A percentile compares a stretch with the other conserved stretches of the same genome.
These are phyloP conservation scores for Geotrupes spiniger DNA, from an alignment of 2,888 invertebrate genomes.

Conservation along the genomic window DNA sequence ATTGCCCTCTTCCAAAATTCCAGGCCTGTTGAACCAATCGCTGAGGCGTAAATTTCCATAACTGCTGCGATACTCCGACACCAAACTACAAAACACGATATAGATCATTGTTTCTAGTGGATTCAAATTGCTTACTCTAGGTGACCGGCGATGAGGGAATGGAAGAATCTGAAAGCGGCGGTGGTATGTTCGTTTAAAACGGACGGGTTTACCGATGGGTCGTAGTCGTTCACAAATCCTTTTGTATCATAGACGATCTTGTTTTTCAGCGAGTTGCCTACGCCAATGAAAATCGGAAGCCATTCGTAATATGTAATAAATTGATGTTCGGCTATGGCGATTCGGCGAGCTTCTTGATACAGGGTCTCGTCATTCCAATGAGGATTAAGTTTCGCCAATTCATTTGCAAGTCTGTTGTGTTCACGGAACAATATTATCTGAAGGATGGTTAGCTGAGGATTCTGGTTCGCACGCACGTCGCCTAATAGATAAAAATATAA, in stretches of 20 bases:
- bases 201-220: conserved; percentile 62
- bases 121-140: conserved; percentile 58
- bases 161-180: conserved; percentile 73
- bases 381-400: conserved; percentile 62
- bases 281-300: conserved; percentile 69
- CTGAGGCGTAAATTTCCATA: conserved; percentile 62
- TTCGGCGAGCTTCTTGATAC: conserved; percentile 71
- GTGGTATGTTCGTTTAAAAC: conserved; percentile 69
- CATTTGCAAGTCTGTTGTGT: conserved; percentile 69
- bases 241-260: conserved; percentile 61
- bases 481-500: conserved; percentile 49
- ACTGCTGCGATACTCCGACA: conserved; percentile 57
- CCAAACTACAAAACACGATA: conserved; percentile 50
- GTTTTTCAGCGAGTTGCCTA: conserved; percentile 61
- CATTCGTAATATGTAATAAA: conserved; percentile 76
- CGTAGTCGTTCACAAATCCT: conserved; percentile 65
- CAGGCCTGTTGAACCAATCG: conserved; percentile 69
- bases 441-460: conserved; percentile 67
- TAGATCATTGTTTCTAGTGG: background rate
- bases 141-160: conserved; percentile 66
- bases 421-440: conserved; percentile 68
- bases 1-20: conserved; percentile 61
- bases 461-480: conserved; percentile 68
- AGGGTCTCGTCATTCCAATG: conserved; percentile 73
- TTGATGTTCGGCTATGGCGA: conserved; percentile 68